Conservation (phyloP, 2,113 vertebrate species). For the Orycteropus afer region DNA sequence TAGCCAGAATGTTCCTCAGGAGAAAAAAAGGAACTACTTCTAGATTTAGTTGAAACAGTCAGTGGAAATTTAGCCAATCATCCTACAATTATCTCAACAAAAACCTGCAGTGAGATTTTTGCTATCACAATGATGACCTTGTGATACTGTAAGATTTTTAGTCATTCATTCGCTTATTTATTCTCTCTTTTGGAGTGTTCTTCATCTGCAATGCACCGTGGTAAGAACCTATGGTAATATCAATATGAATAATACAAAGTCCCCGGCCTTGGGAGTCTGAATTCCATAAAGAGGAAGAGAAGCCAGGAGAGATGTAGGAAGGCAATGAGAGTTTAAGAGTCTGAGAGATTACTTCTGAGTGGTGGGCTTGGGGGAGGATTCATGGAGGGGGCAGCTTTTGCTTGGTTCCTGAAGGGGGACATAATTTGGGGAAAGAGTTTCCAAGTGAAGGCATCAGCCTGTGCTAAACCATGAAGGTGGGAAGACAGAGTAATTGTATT, state of each 20-base stretch:
- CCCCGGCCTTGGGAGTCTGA: not conserved
- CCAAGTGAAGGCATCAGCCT: not conserved
- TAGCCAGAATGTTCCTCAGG: too few relatives aligned
- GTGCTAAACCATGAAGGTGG: not conserved
- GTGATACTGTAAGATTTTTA: not conserved
- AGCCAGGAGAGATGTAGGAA: not conserved
- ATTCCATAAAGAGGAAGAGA: not conserved
- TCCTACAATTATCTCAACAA: not conserved
- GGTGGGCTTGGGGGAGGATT: not conserved
- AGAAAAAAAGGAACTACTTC: not conserved
- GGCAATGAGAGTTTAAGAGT: not conserved
- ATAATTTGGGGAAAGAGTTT: not conserved
- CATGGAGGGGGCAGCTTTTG: not conserved
- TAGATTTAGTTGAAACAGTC: not conserved
- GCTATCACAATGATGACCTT: not conserved
- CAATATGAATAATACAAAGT: not conserved
- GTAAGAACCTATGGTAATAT: not conserved
- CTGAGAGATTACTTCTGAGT: not conserved
- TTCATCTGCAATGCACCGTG: not conserved
- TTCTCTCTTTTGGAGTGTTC: not conserved
- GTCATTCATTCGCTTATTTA: not conserved
- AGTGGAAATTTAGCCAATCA: not conserved
- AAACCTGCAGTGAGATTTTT: not conserved
- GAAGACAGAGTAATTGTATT: not conserved
- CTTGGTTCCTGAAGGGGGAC: not conserved